Base-by-base conservation (phyloP, 2,113 vertebrate species). In the Siniperca knerii region DNA sequence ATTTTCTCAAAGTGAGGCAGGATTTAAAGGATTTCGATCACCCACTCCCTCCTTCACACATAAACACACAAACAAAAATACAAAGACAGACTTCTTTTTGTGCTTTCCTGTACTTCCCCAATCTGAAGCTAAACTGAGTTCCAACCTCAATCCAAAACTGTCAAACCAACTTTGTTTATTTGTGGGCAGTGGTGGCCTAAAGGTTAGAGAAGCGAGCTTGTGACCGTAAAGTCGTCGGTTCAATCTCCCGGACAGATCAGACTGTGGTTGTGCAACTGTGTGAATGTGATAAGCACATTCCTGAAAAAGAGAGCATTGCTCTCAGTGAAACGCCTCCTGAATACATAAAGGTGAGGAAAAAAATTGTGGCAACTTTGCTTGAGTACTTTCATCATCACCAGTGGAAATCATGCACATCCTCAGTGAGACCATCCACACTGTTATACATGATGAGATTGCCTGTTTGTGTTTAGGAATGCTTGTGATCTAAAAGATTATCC, bases 401-500 rank as follows among this genome's bases (percentile, higher is more conserved):
- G 35, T 76, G n/a, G 29, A 64, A 75, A 7, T 67, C 33, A 46
- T 67, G 55, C 6, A 5, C 12, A 50, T 2, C 66, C 42, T 48
- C 35, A 21, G 15, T 21, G n/a, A 84, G 83, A 72, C 82, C 67
- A 83, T 77, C 66, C 77, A 25, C 58, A 33, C 5, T 9, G 46
- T 44, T 68, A 8, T 9, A 52, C 66, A 37, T 21, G 37, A 2
- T 25, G 23, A 67, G 25, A 21, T 50, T n/a, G 42, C 21, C 11
- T 79, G 42, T 74, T 61, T 77, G 62, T 74, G 64, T 81, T 62
- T 52, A 75, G 61, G 79, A 81, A 85, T 54, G 52, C 15, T 64
- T 40, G 50, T 2, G 25, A 85, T 71, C 33, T 21, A 54, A 75
- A 18, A 61, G 15, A 48, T 67, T 68, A 29, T 37, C 35, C 35